Evolutionary conservation across 2,888 invertebrate genomes (phyloP), one percentile per base, ranked within the genome.

Genomic region (Oligia latruncula): DNA sequence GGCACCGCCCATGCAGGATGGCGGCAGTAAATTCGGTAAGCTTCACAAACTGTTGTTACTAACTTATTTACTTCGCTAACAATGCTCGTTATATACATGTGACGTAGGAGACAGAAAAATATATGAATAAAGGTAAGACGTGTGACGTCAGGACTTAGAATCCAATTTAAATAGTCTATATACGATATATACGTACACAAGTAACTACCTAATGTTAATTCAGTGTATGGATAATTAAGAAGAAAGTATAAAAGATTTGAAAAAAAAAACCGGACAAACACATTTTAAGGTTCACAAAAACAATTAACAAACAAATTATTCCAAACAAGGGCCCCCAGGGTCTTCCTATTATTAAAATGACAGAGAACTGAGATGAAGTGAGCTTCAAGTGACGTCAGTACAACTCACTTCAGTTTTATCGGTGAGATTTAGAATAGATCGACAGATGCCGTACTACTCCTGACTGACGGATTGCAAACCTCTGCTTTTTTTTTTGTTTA

Each of bases 21-120:
- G 97, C 97, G 92, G 97, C 97, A 93, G 97, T 97, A 93, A 97
- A 97, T 96, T 97, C 97, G 97, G 97, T 97, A 95, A 97, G 97
- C 90, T 87, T 60, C 5, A 64, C 40, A 23, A 43, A 65, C 8
- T 72, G 0, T 72, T 68, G 11, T 83, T 35, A 77, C 23, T 17
- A 17, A 2, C 35, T 55, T 75, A n/a, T 55, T 67, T 68, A 29
- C 55, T 64, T 83, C 4, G 4, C 15, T 40, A 29, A 60, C 23
- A 67, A 62, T 40, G 6, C n/a, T 62, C 13, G 15, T 74, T 43
- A 66, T n/a, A 58, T 17, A n/a, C 23, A n/a, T 8, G 3, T 62
- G 49, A 43, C 9, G 43, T 62, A 43, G 0, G 6, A 72, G 20
- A 46, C 20, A 35, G 20, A 62, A 35, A 55, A 35, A 49, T 1